Evolutionary conservation across 2,888 invertebrate genomes (phyloP).

Genomic region (Euplagia quadripunctaria): DNA sequence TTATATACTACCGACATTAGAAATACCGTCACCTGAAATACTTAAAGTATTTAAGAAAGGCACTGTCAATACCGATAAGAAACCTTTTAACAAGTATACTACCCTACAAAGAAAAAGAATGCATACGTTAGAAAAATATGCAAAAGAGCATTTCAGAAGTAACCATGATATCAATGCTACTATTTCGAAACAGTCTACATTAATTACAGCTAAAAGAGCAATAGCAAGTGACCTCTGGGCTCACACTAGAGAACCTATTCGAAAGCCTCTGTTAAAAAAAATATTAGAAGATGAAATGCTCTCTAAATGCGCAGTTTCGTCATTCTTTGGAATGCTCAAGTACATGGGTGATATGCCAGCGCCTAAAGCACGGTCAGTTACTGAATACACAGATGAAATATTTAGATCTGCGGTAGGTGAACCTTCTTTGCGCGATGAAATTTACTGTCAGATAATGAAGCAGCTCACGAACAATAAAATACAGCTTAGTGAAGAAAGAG

Average conservation of each 20-base stretch:
- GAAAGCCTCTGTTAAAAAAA: constrained; percentile 93
- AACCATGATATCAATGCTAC: constrained; percentile 82
- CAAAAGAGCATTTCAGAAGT: constrained; percentile 93
- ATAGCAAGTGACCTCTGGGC: constrained; percentile 93
- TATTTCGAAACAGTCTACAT: constrained; percentile 88
- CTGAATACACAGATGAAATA: constrained; percentile 96
- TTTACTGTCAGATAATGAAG: constrained; percentile 98
- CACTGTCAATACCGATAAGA: constrained; percentile 79
- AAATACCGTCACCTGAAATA: constrained; percentile 90
- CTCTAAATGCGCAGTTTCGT: constrained; percentile 91
- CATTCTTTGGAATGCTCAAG: constrained; percentile 91
- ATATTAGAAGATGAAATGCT: constrained; percentile 90
- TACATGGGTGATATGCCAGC: constrained; percentile 97
- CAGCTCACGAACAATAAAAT: constrained; percentile 96
- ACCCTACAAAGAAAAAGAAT: constrained; percentile 90
- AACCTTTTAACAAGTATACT: constrained; percentile 81
- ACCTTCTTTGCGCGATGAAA: constrained; percentile 94
- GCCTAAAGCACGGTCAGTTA: constrained; percentile 90
- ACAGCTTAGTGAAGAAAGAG: constrained; percentile 94
- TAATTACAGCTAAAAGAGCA: constrained; percentile 89
- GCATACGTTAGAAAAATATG: constrained; percentile 94
- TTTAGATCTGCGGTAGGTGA: constrained; percentile 93
- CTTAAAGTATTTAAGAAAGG: constrained; percentile 90
- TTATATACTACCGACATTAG: constrained; percentile 94
- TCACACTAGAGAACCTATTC: constrained; percentile 93